Base-by-base conservation (phyloP, 1,140 invertebrate species). In the Oscheius sp. region DNA sequence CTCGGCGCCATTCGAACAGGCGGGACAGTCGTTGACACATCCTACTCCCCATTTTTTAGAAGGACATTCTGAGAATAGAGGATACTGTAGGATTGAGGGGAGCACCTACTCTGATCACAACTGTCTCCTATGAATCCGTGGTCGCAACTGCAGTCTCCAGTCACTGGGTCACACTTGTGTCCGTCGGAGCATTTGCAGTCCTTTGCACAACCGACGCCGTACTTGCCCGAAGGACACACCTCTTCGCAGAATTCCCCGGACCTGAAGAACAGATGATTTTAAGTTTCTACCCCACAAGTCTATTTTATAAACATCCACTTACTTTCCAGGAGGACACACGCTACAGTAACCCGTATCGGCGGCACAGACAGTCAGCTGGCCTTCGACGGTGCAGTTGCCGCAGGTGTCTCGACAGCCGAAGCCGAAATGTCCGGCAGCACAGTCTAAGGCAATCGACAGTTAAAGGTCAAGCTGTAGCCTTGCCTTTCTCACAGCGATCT, bases 11-110 rank as follows among this genome's bases (percentile, higher is more conserved):
- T 80, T 77, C 26, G 32, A 23, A 67, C 82, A 83, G 31, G 45
- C 28, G 4, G 80, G 70, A 59, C 82, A 83, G 20, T 75, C 71
- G 23, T 84, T 77, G 18, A 58, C 36, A 66, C 82, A 83, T 20
- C 72, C 75, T 88, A 89, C 65, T 88, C 82, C 32, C 89, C 89
- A 85, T 90, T 90, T 35, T 88, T 88, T 36, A n/a, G 59, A 55
- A 1, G 79, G 67, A 59, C 82, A 83, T 78, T 77, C 80, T 78
- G 45, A 26, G 36, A 38, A 76, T 76, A 49, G 72, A n/a, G 18
- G 13, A n/a, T 32, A 32, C 31, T 63, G 10, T 15, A 63, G 10
- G 35, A 15, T 45, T 45, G 15, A 36, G 82, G 74, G 72, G 86
- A 7, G 4, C 26, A 36, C 72, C 68, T 35, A 82, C 80, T 80